Conservation (phyloP, 2,888 invertebrate genomes). For the Parnassius orleans region DNA sequence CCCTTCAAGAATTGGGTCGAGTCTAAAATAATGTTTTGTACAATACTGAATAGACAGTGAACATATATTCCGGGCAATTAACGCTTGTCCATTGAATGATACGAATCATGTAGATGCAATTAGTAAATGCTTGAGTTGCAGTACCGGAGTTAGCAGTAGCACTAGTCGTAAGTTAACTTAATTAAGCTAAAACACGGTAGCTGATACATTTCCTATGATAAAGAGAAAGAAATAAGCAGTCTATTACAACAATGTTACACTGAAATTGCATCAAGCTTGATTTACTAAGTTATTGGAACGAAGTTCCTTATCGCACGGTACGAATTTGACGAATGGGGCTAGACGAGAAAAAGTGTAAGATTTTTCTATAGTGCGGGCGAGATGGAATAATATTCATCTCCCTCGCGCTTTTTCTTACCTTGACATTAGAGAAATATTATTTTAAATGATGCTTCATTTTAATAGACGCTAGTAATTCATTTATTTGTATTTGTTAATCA, state of each 20-base stretch:
- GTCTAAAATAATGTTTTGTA: conserved; percentile 2
- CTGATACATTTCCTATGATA: conserved; percentile 10
- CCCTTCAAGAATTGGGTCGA: neutral
- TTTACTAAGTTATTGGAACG: neutral
- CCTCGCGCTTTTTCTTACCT: no score
- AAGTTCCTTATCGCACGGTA: no score
- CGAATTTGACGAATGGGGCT: no score
- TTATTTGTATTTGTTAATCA: no score
- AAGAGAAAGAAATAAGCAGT: conserved; percentile 5
- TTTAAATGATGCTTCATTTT: no score
- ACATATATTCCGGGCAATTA: conserved; percentile 4
- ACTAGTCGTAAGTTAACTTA: conserved; percentile 13
- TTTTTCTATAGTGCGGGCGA: no score
- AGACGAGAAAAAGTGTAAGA: no score
- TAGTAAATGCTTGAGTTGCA: conserved; percentile 7
- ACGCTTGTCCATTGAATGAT: conserved; percentile 8
- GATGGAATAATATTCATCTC: no score
- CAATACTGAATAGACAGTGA: neutral
- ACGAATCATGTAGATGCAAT: conserved; percentile 19
- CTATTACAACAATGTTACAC: conserved; percentile 13
- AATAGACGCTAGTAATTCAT: no score
- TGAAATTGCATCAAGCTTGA: neutral
- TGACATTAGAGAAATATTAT: no score
- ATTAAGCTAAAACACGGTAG: conserved; percentile 7
- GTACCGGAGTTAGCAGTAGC: neutral